These are phyloP conservation scores for Penaeus monodon DNA, from an alignment of 2,888 invertebrate genomes.

Conservation along the genomic window DNA sequence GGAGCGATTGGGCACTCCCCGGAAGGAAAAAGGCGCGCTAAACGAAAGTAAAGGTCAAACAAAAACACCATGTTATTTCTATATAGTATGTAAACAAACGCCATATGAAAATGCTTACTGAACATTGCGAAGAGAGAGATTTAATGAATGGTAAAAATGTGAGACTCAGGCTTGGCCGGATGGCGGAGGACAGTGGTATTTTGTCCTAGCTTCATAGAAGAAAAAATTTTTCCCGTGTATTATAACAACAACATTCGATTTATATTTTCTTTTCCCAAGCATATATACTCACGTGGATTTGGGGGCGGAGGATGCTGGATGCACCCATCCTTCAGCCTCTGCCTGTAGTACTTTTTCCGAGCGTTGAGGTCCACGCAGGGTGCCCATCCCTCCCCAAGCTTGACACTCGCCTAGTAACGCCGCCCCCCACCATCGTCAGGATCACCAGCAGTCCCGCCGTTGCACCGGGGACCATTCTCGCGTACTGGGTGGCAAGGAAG, in stretches of 20 bases:
- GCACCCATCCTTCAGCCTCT: slow-evolving; percentile 10
- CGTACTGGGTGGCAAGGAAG: background rate
- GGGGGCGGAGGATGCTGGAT: background rate
- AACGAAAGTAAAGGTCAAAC: no score
- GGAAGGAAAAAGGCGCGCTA: no score
- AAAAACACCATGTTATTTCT: no score
- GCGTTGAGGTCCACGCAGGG: slow-evolving; percentile 24
- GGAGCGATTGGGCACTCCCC: no score
- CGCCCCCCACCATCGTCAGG: background rate
- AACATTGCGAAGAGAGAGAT: no score
- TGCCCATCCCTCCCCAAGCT: background rate
- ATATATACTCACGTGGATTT: slow-evolving; percentile 6
- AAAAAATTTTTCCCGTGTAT: no score
- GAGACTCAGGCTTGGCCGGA: no score
- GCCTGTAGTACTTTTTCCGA: slow-evolving; percentile 25
- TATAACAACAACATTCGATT: background rate
- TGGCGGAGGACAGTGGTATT: no score
- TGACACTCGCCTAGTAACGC: background rate
- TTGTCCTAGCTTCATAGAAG: no score
- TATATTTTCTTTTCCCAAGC: background rate
- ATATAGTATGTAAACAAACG: no score
- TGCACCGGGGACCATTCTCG: background rate
- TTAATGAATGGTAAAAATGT: no score
- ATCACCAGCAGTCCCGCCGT: background rate
- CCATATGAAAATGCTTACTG: no score